Evolutionary conservation across 2,113 vertebrate genomes (phyloP).

Genomic region (Centropristis striata): DNA sequence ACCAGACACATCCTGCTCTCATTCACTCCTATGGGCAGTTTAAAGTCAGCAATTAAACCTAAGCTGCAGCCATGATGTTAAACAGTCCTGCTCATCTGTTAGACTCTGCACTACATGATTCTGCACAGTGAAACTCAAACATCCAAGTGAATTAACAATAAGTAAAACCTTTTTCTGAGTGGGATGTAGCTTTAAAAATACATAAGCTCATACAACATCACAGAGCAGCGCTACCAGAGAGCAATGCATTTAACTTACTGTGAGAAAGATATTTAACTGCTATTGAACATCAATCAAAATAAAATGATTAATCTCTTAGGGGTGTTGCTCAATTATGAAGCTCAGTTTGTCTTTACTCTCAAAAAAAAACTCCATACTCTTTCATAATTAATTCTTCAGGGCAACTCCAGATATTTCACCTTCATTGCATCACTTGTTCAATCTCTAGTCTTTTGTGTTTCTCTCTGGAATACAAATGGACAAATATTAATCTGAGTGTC

Average conservation of each 20-base stretch:
- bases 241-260: no score
- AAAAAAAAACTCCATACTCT: slow-evolving; percentile 12
- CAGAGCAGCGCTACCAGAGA: background rate
- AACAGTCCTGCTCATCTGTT: no score
- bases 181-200: no score
- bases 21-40: no score
- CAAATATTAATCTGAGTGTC: slow-evolving; percentile 44
- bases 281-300: background rate
- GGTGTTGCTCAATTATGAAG: slow-evolving; percentile 18
- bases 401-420: slow-evolving; percentile 41
- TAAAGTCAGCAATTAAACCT: no score
- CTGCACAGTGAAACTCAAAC: no score
- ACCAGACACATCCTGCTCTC: no score
- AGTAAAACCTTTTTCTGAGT: no score
- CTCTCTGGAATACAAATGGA: slow-evolving; percentile 36
- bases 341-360: slow-evolving; percentile 42
- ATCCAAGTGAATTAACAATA: no score
- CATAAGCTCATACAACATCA: background rate
- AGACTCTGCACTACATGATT: no score
- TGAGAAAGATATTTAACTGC: background rate
- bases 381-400: slow-evolving; percentile 35
- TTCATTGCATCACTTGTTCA: slow-evolving; percentile 50
- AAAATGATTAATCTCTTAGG: background rate
- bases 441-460: slow-evolving; percentile 22
- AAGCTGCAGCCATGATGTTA: no score